Base-by-base conservation (phyloP, 2,888 invertebrate species). In the Microctonus brassicae region DNA sequence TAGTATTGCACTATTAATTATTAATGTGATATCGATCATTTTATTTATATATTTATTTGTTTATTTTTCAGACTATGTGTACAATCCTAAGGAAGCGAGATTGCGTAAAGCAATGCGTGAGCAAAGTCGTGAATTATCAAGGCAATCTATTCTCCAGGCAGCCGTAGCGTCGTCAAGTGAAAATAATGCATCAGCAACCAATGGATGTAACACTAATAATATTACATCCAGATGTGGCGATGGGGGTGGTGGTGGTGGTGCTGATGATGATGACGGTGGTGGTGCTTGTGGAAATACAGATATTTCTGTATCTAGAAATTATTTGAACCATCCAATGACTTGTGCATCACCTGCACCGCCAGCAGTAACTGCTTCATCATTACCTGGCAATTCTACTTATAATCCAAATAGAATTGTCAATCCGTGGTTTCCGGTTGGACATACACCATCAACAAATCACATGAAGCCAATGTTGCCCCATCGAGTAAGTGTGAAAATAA, bases 31-130 rank as follows among this genome's bases (percentile, higher is more conserved):
- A 24, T 13, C 33, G 4, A 58, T n/a, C n/a, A n/a, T 53, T 11
- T 61, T 10, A 17, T 7, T 20, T 5, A 7, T 7, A 47, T 6
- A 1, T 17, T 47, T 17, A 5, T 17, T 7, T 7, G 17, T 20
- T 20, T 47, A 6, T 9, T 47, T 84, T 88, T 11, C 88, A 90
- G 90, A 90, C 86, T 92, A 91, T 84, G 90, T 91, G 72, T 92
- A 91, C 88, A 92, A 91, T 82, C 91, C 92, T 53, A 91, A 91
- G 80, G 91, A 91, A 84, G 91, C 91, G 58, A 88, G 91, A 73
- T 87, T 91, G 82, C 88, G 91, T 72, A 91, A 91, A 83, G 90
- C 90, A 63, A 89, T 90, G 89, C 89, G 90, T 76, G 90, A 90
- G 79, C 87, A 87, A 73, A 85, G 79, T 64, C 83, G 87, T 36